Evolutionary conservation across 2,888 invertebrate species (phyloP), one percentile per base, ranked within the genome.

Genomic region (Trissolcus brochymenae): DNA sequence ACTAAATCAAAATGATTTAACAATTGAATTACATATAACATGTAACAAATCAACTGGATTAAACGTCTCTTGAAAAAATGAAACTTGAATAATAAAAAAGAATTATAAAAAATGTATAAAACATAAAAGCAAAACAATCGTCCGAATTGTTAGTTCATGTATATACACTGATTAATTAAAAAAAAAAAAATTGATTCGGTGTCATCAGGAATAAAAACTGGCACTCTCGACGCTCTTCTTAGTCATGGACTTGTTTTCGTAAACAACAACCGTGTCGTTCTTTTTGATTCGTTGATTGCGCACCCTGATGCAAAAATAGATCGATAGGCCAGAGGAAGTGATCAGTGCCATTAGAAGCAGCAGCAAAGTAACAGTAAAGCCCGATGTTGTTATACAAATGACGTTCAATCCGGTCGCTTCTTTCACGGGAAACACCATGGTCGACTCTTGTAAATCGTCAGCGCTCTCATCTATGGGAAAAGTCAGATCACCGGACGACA

Each of bases 321-420:
- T 95, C 59, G 97, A 96, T 80, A 96, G 92, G 40, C 96, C 91
- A 87, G 96, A 97, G 9, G 97, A 96, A 72, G 95, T 93, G 68
- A 97, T 90, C 81, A 97, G 90, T 61, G 97, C 94, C 64, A 94
- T 95, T 73, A 97, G 91, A 21, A 97, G 91, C 55, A 97, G 92
- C 60, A 96, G 93, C 29, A 97, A 91, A 29, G 96, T 95, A 40
- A 95, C 94, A 46, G 96, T 95, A 85, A 97, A 97, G 11, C 97
- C 96, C n/a, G 96, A 95, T 4, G 96, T 96, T 0, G 97, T 96
- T 96, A 97, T 96, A 89, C 97, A 97, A 80, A 97, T 96, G 77
- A 96, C 90, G 19, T 93, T 93, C 29, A 87, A 83, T 55, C 82
- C 79, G 3, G 87, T 74, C 4, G 78, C 59, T 64, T 78, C 78